These are phyloP conservation scores for Coleophora flavipennella DNA, from an alignment of 2,888 invertebrate species.

Conservation along the genomic window DNA sequence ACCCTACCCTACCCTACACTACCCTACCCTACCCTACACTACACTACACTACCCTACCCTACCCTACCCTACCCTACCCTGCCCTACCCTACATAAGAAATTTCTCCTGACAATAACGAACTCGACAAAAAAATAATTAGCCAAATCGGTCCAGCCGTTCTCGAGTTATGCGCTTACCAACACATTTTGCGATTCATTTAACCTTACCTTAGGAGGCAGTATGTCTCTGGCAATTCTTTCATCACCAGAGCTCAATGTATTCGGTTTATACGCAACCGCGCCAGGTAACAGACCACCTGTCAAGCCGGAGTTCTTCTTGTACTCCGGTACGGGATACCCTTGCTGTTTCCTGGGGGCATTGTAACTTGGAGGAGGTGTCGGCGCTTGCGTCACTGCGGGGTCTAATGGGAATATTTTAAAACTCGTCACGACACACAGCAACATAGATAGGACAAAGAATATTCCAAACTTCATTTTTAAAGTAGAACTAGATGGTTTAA, in stretches of 20 bases:
- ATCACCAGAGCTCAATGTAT: not conserved
- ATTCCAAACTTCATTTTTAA: too few relatives aligned
- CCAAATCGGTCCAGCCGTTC: too few relatives aligned
- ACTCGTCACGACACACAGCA: constrained; percentile 1
- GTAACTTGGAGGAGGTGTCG: not conserved
- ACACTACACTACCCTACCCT: too few relatives aligned
- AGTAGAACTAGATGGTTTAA: not conserved
- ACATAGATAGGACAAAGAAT: not conserved
- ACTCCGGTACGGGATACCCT: not conserved
- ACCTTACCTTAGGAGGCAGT: constrained; percentile 37
- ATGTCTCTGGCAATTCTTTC: constrained; percentile 22
- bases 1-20: too few relatives aligned
- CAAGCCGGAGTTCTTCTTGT: constrained; percentile 7
- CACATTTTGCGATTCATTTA: too few relatives aligned
- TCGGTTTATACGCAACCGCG: not conserved
- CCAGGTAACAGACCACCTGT: constrained; percentile 9
- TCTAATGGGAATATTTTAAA: constrained; percentile 9
- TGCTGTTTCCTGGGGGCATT: not conserved
- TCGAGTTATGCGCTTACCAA: too few relatives aligned
- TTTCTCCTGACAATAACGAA: too few relatives aligned
- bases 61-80: too few relatives aligned
- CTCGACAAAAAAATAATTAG: too few relatives aligned
- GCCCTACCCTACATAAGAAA: too few relatives aligned
- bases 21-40: too few relatives aligned
- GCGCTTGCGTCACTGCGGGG: not conserved